These are phyloP conservation scores for Tympanuchus pallidicinctus DNA, from an alignment of 2,113 vertebrate genomes.

Conservation along the genomic window DNA sequence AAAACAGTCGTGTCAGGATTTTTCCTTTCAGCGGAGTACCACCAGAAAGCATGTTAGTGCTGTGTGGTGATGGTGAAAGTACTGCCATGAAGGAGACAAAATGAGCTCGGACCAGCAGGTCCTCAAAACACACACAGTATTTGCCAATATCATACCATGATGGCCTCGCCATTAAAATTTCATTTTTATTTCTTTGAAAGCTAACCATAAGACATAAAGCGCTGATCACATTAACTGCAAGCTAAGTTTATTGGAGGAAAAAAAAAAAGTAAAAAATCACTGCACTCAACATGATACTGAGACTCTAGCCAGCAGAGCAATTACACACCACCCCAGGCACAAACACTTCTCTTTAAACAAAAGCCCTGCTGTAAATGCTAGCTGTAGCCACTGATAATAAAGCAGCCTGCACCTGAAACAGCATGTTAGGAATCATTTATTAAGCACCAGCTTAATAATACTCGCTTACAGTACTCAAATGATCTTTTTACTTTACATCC, in stretches of 20 bases:
- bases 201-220: neutral
- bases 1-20: neutral
- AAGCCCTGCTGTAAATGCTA: conserved; percentile 36
- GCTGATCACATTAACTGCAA: conserved; percentile 3
- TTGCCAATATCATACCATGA: neutral
- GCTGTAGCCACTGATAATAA: conserved; percentile 18
- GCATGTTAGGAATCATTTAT: conserved; percentile 67
- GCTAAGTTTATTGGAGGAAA: conserved; percentile 44
- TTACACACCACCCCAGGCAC: conserved; percentile 19
- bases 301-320: conserved; percentile 69
- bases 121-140: neutral
- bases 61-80: accelerated
- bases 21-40: neutral
- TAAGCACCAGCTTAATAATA: conserved; percentile 78
- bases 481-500: neutral
- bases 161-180: neutral
- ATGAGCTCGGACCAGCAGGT: accelerated
- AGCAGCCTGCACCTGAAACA: conserved; percentile 44
- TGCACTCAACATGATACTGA: conserved; percentile 10
- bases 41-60: accelerated
- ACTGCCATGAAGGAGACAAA: neutral
- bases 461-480: conserved; percentile 29
- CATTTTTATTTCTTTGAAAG: neutral
- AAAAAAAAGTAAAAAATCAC: conserved; percentile 59
- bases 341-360: conserved; percentile 28